Base-by-base conservation (phyloP, 1,140 invertebrate species). In the Antheraea pernyi region DNA sequence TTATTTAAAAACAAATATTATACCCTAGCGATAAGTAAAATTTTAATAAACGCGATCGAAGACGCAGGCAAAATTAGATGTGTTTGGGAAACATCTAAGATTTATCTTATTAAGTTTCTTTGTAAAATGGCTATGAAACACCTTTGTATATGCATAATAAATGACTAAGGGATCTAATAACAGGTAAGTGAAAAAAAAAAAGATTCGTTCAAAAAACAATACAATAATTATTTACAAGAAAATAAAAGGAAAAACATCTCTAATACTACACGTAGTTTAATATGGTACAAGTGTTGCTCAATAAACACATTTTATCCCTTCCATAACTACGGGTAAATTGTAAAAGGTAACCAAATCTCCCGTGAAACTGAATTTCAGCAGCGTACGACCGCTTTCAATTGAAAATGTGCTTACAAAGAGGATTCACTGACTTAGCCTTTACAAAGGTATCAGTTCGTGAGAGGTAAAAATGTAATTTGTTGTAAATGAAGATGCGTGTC, bases 291-390 rank as follows among this genome's bases (percentile, higher is more conserved):
- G 46, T 53, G 46, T 53, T 53, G 46, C 16, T n/a, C 46, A 53
- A 53, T 53, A 53, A 53, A 53, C 46, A 53, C 46, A 16, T 53
- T 13, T 53, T 53, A 53, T 53, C 46, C 46, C 16, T 53, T n/a
- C 16, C 16, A 53, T 53, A 60, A 30, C 19, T 60, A 30, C 11
- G 22, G 19, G 59, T 19, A 60, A 53, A 53, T 53, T 30, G 59
- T 30, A 16, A 60, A 60, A 60, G 59, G 19, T 59, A 65, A 59
- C 64, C 53, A 67, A 67, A 71, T 46, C 65, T 65, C 10, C 62
- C 36, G 37, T 64, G 62, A 64, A 64, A 64, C 70, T 71, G 65
- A 65, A 63, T 68, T 72, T 68, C 70, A 72, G 70, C 48, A 71
- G 42, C 64, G 42, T 67, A 60, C 70, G 62, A 53, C 37, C 61